Percentiles rank a stretch among this genome's conserved stretches.
phyloP scores from a whole-genome alignment of 1,140 invertebrate species.

The Drosophila chauvacae region DNA sequence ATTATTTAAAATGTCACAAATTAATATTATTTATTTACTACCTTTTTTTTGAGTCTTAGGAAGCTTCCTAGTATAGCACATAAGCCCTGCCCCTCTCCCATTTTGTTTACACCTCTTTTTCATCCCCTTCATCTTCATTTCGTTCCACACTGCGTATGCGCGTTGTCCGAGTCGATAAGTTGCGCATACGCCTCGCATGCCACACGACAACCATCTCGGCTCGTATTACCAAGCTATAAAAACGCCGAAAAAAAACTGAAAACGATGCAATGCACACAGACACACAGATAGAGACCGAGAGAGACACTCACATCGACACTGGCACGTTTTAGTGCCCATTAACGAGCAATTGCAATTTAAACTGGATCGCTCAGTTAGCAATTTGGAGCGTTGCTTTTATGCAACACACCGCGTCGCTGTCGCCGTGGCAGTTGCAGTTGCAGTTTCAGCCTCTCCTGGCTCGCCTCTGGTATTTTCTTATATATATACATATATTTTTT shows the following conservation, averaged over 20 bases:
- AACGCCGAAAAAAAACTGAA: slow-evolving; percentile 29
- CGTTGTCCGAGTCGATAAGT: slow-evolving; percentile 51
- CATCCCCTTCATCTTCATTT: neutral
- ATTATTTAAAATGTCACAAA: no score
- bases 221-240: slow-evolving; percentile 67
- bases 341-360: slow-evolving; percentile 85
- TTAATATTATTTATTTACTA: neutral
- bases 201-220: slow-evolving; percentile 64
- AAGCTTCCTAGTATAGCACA: neutral
- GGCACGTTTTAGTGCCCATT: slow-evolving; percentile 84
- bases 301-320: slow-evolving; percentile 59
- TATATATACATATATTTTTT: neutral
- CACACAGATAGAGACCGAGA: slow-evolving; percentile 12
- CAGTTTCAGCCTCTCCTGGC: slow-evolving; percentile 43
- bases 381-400: slow-evolving; percentile 83
- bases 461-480: slow-evolving; percentile 58
- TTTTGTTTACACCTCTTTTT: neutral
- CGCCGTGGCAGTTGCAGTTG: slow-evolving; percentile 18
- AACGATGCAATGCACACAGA: slow-evolving; percentile 31
- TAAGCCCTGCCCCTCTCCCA: neutral
- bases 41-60: neutral
- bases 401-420: slow-evolving; percentile 59
- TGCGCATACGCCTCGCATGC: slow-evolving; percentile 76
- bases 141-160: slow-evolving; percentile 71
- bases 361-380: slow-evolving; percentile 84